Base-by-base conservation (phyloP, 92 coral and sea anemone genomes). In the Epizoanthus rinbou region DNA sequence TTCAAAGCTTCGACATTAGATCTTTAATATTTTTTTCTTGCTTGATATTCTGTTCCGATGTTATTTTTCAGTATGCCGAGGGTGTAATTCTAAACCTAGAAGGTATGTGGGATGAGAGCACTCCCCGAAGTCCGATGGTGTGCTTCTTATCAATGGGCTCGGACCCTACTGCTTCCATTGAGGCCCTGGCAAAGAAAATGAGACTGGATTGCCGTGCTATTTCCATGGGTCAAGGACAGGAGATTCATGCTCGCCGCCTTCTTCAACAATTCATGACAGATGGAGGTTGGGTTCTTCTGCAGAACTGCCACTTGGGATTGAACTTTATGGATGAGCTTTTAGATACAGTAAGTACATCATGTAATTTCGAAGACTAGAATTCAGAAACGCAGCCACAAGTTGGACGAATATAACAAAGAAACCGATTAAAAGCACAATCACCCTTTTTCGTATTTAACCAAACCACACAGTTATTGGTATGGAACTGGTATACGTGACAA, bases 171-270 rank as follows among this genome's bases (percentile, higher is more conserved):
- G 98, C 99, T 17, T 93, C 98, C 78, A 96, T 96, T 63, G 99
- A 96, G 84, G 90, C 87, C 39, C 87, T 96, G 79, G 97, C 94
- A n/a, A 96, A 96, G 91, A 96, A 96, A 80, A 90, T 88, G 67
- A 75, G 98, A 85, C 85, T 92, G 10, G 99, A 96, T 54, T 96
- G 99, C 88, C 99, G 99, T 22, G 97, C 97, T 75, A 96, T 96
- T 43, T 96, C 99, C 64, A 96, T 96, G 99, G 99, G 99, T 58
- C 99, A 96, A 90, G 99, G 99, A 11, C 99, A 96, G 87, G 99
- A 96, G 80, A 98, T 96, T 24, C 99, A 96, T 83, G 99, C 99
- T 16, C 96, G 99, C 67, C 91, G 98, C 57, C 86, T 96, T 22
- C 86, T 96, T 66, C 89, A 87, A 68, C 98, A 93, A 84, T 96